Conservation (phyloP, 2,113 vertebrate species). For the Mola mola region DNA sequence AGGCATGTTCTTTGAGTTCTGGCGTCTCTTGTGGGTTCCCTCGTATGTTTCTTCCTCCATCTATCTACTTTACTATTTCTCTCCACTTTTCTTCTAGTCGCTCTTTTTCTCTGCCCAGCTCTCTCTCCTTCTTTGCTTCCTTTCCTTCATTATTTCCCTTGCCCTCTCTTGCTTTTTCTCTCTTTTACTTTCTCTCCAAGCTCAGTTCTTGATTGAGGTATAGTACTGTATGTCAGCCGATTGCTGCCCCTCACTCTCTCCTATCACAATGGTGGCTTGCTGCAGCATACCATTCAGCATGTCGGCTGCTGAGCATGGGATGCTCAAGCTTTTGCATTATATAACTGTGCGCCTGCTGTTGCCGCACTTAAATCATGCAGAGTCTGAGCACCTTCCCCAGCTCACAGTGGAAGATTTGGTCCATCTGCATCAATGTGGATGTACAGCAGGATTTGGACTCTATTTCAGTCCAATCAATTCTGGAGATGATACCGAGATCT, state of each 20-base stretch:
- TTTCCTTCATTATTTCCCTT: conserved; percentile 6
- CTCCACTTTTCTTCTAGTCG: conserved; percentile 25
- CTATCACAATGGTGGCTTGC: conserved; percentile 67
- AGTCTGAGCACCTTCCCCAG: conserved; percentile 73
- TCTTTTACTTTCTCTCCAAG: conserved; percentile 48
- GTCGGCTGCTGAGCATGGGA: conserved; percentile 72
- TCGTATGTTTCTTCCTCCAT: conserved; percentile 64
- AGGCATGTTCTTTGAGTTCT: conserved; percentile 83
- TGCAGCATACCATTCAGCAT: conserved; percentile 79
- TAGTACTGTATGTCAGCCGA: conserved; percentile 77
- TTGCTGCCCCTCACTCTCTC: conserved; percentile 73
- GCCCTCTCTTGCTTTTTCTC: conserved; percentile 33
- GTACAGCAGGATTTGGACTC: conserved; percentile 59
- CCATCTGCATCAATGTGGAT: conserved; percentile 73
- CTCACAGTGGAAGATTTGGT: conserved; percentile 67
- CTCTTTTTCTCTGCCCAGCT: conserved; percentile 43
- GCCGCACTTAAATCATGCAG: conserved; percentile 74
- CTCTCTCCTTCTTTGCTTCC: conserved; percentile 31
- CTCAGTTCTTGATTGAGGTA: conserved; percentile 79
- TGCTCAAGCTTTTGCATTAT: conserved; percentile 74
- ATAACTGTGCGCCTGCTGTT: conserved; percentile 69
- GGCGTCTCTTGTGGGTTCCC: conserved; percentile 80
- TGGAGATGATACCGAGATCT: conserved; percentile 41
- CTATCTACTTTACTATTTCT: conserved; percentile 36
- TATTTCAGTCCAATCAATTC: conserved; percentile 63